Evolutionary conservation across 2,888 invertebrate species (phyloP), one percentile per base, ranked within the genome.

Genomic region (Amphipoea oculea): DNA sequence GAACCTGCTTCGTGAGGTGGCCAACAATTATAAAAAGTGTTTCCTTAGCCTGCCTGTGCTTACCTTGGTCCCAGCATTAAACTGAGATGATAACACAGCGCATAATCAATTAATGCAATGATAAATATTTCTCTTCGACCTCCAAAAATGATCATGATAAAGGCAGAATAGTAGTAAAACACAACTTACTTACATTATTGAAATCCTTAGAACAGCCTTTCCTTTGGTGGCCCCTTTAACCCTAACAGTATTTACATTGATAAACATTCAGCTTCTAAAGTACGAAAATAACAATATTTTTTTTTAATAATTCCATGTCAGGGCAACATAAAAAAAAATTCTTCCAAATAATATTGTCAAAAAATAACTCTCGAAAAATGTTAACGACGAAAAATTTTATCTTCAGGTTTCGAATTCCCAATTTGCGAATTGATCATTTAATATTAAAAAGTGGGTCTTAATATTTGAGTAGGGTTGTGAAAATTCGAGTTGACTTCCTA

Each of bases 391-490:
- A 57, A 63, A 84, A 68, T 63, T 68, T 73, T 54, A 40, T n/a
- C 57, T 60, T 12, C 42, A 20, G 29, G 29, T 88, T 81, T 88
- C 63, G 36, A 72, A 83, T 88, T 81, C 73, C 88, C 86, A 87
- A 87, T 87, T 87, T 85, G 74, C 65, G 67, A 77, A 86, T 78
- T 66, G 51, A 81, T 86, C 87, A 84, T 81, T 76, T 81, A 72
- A 62, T 81, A 76, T 65, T 9, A 12, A 29, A 65, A 84, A 63
- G 12, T 7, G 6, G 7, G 40, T 74, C 23, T 65, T 71, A 65
- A 79, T 76, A 82, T 65, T 48, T 79, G 51, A 74, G 69, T 45
- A 40, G 29, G 67, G 40, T 74, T 63, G 23, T 51, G n/a, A 73
- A 77, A 67, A 79, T 69, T 80, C 40, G 12, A 29, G 42, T 69